Conservation (phyloP, 2,888 invertebrate species). For the Neocrepidodera transversa region DNA sequence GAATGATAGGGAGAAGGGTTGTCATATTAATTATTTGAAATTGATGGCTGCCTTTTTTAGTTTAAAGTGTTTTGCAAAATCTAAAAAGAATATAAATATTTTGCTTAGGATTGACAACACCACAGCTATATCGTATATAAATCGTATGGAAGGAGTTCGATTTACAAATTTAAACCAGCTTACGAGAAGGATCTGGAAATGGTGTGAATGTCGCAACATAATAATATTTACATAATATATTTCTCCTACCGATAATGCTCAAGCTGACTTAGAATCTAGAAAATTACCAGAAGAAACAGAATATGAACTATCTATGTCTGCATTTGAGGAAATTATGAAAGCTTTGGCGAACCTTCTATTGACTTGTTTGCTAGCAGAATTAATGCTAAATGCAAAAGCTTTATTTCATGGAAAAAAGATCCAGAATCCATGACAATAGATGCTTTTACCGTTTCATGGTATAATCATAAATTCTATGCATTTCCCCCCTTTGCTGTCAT, state of each 20-base stretch:
- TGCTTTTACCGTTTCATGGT: slow-evolving; percentile 21
- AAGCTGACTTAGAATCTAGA: slow-evolving; percentile 10
- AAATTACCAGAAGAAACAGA: slow-evolving; percentile 16
- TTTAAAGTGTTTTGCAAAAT: neutral
- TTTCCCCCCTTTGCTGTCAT: too few species aligned
- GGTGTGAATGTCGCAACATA: slow-evolving; percentile 3
- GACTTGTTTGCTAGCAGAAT: slow-evolving; percentile 13
- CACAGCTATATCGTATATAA: too few species aligned
- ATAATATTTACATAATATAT: slow-evolving; percentile 3
- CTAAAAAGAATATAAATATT: neutral
- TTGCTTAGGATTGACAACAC: slow-evolving; percentile 19
- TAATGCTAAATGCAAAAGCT: slow-evolving; percentile 20
- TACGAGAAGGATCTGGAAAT: slow-evolving; percentile 9
- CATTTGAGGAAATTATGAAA: slow-evolving; percentile 32
- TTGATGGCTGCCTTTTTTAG: slow-evolving; percentile 12
- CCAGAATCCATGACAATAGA: slow-evolving; percentile 16
- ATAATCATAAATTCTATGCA: slow-evolving; percentile 5
- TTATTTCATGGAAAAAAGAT: slow-evolving; percentile 17
- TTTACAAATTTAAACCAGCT: neutral
- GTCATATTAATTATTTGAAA: slow-evolving; percentile 15
- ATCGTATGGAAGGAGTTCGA: too few species aligned
- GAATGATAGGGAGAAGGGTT: too few species aligned
- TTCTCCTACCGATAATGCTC: neutral
- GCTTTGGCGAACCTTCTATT: slow-evolving; percentile 8
- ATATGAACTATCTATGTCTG: slow-evolving; percentile 5